Base-by-base conservation (phyloP, 1,140 invertebrate species). In the Maniola jurtina region DNA sequence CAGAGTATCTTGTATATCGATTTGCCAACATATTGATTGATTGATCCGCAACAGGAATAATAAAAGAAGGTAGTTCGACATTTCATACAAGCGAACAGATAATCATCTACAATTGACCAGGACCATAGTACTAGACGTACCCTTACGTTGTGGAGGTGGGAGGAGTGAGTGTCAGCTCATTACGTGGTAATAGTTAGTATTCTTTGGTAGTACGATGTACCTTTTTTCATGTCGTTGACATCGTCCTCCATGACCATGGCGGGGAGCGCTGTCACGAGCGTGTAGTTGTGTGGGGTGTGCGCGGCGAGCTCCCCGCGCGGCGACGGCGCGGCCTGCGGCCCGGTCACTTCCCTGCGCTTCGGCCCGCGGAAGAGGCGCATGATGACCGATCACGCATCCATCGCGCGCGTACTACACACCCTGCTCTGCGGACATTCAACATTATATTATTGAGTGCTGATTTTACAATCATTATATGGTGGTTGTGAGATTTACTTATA, bases 221-320 rank as follows among this genome's bases (percentile, higher is more conserved):
- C 90, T 83, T 90, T 92, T 64, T 92, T 92, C 87, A 91, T 92
- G 72, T 91, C 90, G 72, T 84, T 90, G 40, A 89, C 87, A 67
- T 88, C 92, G 73, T 93, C 92, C 70, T 94, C 92, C 81, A 93
- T 92, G 69, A 93, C 92, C 62, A 93, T 92, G 59, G 92, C 92
- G 61, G 92, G 92, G 64, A 93, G 83, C 55, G 92, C 92, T 63
- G 92, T 93, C 64, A 93, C 92, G 66, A 93, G 78, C 56, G 91
- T 91, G 80, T 92, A 93, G 72, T 92, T 92, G 59, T 86, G 86
- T 60, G 79, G 73, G 64, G 76, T 62, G 59, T 77, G 80, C 64
- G 78, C 77, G 75, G 79, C 77, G 76, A 75, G 80, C 80, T 88
- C 87, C 84, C 87, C 57, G 71, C 81, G 73, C 60, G 85, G 84